phyloP scores from a whole-genome alignment of 30 jellyfish, hydroid and myxozoan species.

The Aurelia aurita complex sp. Pacific region DNA sequence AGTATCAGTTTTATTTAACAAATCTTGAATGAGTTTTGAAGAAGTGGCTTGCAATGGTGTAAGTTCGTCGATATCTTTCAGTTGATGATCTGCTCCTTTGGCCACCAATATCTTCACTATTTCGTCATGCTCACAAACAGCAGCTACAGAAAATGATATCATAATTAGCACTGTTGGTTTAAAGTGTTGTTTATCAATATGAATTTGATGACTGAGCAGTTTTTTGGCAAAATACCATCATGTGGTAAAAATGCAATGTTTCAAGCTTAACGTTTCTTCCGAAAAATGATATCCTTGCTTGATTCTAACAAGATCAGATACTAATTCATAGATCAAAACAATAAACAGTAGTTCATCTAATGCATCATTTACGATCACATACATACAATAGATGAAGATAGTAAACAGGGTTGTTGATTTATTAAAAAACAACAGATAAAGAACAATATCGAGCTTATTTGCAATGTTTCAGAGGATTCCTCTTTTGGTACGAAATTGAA shows the following conservation, averaged over 20 bases:
- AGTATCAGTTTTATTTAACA: background rate
- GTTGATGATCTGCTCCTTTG: constrained; percentile 46
- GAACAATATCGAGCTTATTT: background rate
- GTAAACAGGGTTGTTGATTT: background rate
- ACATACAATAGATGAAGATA: background rate
- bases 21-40: constrained; percentile 2
- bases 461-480: background rate
- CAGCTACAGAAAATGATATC: constrained; percentile 31
- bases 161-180: background rate
- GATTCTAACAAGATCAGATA: no score
- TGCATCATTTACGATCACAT: background rate
- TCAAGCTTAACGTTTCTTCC: no score
- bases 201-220: no score
- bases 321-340: no score
- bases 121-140: constrained; percentile 63
- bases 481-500: no score
- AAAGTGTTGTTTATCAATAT: no score
- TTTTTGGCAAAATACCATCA: no score
- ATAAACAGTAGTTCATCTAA: no score
- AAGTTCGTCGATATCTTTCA: constrained; percentile 47
- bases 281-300: no score
- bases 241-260: no score
- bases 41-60: constrained; percentile 59
- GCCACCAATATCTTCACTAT: constrained; percentile 19
- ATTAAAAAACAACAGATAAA: background rate